These are phyloP conservation scores for Sussaba pulchella DNA, from an alignment of 2,888 invertebrate genomes.

Conservation along the genomic window DNA sequence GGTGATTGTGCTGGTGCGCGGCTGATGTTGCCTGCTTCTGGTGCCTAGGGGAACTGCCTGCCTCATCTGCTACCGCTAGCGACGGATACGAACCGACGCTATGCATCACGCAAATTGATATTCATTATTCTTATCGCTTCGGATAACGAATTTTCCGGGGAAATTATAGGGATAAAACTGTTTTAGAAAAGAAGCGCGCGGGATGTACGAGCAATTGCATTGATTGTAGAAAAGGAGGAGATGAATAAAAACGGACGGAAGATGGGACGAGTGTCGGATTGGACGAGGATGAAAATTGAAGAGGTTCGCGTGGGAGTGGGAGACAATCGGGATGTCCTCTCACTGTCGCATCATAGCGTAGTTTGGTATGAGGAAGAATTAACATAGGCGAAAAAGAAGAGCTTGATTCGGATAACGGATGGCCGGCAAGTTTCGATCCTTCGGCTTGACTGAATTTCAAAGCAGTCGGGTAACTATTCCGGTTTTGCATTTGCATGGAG, in stretches of 20 bases:
- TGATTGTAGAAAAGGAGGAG: no score
- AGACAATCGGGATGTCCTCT: slow-evolving; percentile 25
- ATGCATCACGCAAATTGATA: slow-evolving; percentile 31
- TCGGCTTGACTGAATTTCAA: slow-evolving; percentile 69
- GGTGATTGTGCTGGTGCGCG: slow-evolving; percentile 53
- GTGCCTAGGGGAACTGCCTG: slow-evolving; percentile 70
- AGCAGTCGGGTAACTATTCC: slow-evolving; percentile 66
- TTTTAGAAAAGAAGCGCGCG: no score
- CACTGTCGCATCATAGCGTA: background rate
- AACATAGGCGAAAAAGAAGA: slow-evolving; percentile 48
- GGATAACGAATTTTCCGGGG: background rate
- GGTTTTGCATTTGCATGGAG: slow-evolving; percentile 67
- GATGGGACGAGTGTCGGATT: background rate
- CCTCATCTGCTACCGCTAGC: slow-evolving; percentile 68
- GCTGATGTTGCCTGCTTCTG: slow-evolving; percentile 49
- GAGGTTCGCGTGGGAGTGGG: slow-evolving; percentile 1
- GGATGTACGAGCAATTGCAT: no score
- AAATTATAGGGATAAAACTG: background rate
- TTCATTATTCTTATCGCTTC: slow-evolving; percentile 16
- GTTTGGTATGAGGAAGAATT: slow-evolving; percentile 44
- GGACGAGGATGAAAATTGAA: slow-evolving; percentile 3
- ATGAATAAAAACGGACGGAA: background rate
- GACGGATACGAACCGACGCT: slow-evolving; percentile 71
- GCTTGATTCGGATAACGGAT: slow-evolving; percentile 67
- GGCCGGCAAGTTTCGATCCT: slow-evolving; percentile 62